phyloP scores from a whole-genome alignment of 2,113 vertebrate species.

The Paraplagusia blochii region DNA sequence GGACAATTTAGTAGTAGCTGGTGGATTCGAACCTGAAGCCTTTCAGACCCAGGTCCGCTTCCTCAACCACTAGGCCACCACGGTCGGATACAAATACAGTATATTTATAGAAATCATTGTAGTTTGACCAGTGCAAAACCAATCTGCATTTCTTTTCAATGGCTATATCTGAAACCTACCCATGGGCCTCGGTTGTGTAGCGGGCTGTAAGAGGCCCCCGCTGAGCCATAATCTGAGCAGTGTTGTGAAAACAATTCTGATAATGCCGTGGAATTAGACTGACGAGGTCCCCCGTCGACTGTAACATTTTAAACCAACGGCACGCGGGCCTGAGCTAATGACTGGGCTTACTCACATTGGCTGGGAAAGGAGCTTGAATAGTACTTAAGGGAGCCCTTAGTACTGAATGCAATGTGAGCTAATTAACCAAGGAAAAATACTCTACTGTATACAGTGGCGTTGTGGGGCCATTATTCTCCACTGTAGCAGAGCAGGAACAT shows the following conservation, averaged over 20 bases:
- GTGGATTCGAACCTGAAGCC: too few species aligned
- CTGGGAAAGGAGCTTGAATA: slow-evolving; percentile 72
- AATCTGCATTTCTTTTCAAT: background rate
- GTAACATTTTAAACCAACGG: slow-evolving; percentile 72
- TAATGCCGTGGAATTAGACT: slow-evolving; percentile 75
- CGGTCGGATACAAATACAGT: too few species aligned
- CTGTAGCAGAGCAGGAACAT: slow-evolving; percentile 5
- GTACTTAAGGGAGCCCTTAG: slow-evolving; percentile 72
- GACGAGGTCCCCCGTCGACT: slow-evolving; percentile 68
- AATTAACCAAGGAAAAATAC: slow-evolving; percentile 71
- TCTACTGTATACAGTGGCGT: slow-evolving; percentile 23
- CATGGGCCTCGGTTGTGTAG: slow-evolving; percentile 57
- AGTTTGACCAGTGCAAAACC: background rate
- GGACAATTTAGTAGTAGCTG: too few species aligned
- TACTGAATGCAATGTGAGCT: slow-evolving; percentile 64
- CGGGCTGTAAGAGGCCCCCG: slow-evolving; percentile 63
- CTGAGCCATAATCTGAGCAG: slow-evolving; percentile 80
- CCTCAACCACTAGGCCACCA: too few species aligned
- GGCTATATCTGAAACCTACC: slow-evolving; percentile 48
- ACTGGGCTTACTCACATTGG: slow-evolving; percentile 65
- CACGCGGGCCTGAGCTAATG: slow-evolving; percentile 70
- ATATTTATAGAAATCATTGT: too few species aligned
- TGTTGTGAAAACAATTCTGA: slow-evolving; percentile 80
- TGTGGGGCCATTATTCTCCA: slow-evolving; percentile 6
- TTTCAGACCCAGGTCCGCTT: too few species aligned